Evolutionary conservation across 1,140 invertebrate genomes (phyloP), one percentile per base, ranked within the genome.

Genomic region (Aphelinus atriplicis): DNA sequence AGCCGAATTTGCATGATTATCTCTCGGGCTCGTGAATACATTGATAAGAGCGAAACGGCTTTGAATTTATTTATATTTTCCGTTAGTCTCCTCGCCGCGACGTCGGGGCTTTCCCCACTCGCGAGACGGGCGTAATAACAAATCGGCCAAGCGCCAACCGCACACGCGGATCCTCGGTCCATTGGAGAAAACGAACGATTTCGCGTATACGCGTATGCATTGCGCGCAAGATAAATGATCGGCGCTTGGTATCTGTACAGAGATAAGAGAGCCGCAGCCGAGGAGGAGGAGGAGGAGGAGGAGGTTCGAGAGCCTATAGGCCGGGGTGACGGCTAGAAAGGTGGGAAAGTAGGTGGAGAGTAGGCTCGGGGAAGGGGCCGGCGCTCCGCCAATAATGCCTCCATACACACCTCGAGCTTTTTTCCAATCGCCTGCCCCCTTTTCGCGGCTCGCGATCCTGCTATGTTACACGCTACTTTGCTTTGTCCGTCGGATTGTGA

Each of bases 281-380:
- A 26, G 26, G 26, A 26, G 26, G 26, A 26, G 60, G 71, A 26
- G 60, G 71, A 64, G 45, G 57, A n/a, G 61, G 47, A 43, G 43
- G 26, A 48, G 43, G 69, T 42, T 65, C 56, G 55, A 64, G 65
- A 72, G 61, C 51, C 3, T 61, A 9, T 10, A 3, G 7, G 46
- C 2, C 2, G 7, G 2, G 26, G 53, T 26, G 26, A 26, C 26
- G 26, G 26, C 63, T 26, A 26, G 10, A 57, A 65, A 65, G 62
- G 71, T 53, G 55, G 53, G 48, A 56, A 56, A 64, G 70, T 63
- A 56, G 70, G 70, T 63, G 70, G 70, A 64, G 61, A 70, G 42
- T 61, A 48, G 6, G 46, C 26, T 26, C 46, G 58, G 47, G 58
- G 67, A 58, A 50, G 50, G 58, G 50, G 70, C 45, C n/a, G 48